Percentiles rank a stretch among this genome's conserved stretches.
phyloP scores from a whole-genome alignment of 2,113 vertebrate genomes.

The Bubo scandiacus region DNA sequence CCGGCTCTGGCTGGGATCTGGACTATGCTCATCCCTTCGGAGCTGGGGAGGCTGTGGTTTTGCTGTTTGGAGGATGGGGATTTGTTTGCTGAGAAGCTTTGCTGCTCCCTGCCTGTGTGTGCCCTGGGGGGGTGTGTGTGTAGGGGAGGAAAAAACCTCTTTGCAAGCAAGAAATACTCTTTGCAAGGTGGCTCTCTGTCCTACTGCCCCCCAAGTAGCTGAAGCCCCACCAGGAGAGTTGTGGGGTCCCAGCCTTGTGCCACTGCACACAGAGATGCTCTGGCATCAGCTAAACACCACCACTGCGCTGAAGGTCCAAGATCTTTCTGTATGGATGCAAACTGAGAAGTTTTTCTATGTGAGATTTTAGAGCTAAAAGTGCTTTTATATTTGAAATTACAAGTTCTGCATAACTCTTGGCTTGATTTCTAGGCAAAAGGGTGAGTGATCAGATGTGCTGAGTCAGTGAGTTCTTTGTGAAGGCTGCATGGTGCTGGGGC shows the following conservation, averaged over 20 bases:
- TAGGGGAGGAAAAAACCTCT: background rate
- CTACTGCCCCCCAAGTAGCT: background rate
- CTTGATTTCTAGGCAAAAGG: background rate
- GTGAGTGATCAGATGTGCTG: background rate
- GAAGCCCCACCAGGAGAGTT: background rate
- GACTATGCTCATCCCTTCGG: background rate
- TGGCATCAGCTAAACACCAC: background rate
- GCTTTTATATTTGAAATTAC: background rate
- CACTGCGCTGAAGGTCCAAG: background rate
- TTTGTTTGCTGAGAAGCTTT: background rate
- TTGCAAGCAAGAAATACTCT: background rate
- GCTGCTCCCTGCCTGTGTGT: background rate
- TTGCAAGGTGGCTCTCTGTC: background rate
- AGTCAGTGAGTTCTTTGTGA: background rate
- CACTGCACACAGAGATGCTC: background rate
- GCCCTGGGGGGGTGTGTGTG: background rate
- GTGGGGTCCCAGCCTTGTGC: background rate
- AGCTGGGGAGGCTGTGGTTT: background rate
- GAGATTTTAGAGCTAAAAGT: background rate
- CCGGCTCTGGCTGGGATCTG: background rate
- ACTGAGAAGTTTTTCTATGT: background rate
- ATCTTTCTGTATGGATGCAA: background rate
- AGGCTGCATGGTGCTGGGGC: rapidly evolving
- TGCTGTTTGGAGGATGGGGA: background rate
- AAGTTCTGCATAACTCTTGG: background rate